Evolutionary conservation across 2,888 invertebrate species (phyloP), one percentile per base, ranked within the genome.

Genomic region (Noctua comes): DNA sequence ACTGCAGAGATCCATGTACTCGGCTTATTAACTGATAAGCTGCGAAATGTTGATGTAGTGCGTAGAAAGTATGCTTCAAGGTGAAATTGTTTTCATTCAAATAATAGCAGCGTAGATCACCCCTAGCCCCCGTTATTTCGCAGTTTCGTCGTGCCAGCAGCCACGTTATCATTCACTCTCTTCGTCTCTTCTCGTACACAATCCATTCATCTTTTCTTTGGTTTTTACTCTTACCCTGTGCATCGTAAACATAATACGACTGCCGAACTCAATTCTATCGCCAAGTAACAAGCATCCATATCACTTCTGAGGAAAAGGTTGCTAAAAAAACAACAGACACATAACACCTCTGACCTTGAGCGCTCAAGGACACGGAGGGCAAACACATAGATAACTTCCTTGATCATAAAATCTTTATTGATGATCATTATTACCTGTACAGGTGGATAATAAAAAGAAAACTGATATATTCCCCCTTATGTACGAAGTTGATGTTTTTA

Each of bases 21-120:
- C 48, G 16, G 24, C 71, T 84, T 72, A 86, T 74, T 80, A 76
- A 81, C 83, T 82, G 88, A 88, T 88, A 88, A 88, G 85, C 78
- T 24, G 18, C 2, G 51, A 86, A 74, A 86, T 86, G 73, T 79
- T 40, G 40, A 21, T 57, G 43, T 68, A 84, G 36, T 82, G 64
- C 51, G 66, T 57, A 64, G 51, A 76, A 68, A 64, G 8, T 65
- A 7, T 57, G 8, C 31, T 74, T 64, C 74, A 78, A 82, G 82
- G 72, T 46, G 24, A 64, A 46, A n/a, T 13, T 46, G 7, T 57
- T 57, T 31, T 59, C 24, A 59, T 68, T 68, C 2, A 16, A 16
- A 21, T 46, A n/a, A n/a, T 51, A 48, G 7, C 13, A 18, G 7
- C 27, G 27, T 36, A 40, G 18, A 31, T 5, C 21, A 18, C 43